phyloP scores from a whole-genome alignment of 2,888 invertebrate species.

The Ophion ellenae region DNA sequence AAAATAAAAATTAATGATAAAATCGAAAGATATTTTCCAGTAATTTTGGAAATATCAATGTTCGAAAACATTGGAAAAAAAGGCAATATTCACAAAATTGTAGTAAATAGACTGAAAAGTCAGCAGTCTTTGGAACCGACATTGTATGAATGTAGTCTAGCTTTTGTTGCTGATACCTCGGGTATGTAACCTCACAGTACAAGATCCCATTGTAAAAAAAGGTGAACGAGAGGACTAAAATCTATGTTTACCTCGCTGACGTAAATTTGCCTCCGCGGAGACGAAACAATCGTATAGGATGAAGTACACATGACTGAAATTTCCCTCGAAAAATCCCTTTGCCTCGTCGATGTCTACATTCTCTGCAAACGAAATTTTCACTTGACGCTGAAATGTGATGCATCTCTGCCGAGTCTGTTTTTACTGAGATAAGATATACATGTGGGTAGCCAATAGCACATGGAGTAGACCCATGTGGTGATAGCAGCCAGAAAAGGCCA shows the following conservation, averaged over 20 bases:
- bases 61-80: too few relatives aligned
- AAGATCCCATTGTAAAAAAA: too few relatives aligned
- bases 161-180: background rate
- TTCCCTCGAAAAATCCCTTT: constrained; percentile 96
- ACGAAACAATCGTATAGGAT: constrained; percentile 98
- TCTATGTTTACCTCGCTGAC: constrained; percentile 92
- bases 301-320: constrained; percentile 97
- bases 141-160: background rate
- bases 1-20: too few relatives aligned
- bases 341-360: constrained; percentile 95
- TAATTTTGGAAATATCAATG: too few relatives aligned
- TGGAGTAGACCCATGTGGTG: background rate
- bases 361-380: constrained; percentile 87
- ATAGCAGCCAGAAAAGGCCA: background rate
- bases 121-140: background rate
- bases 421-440: constrained; percentile 11
- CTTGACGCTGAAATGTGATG: constrained; percentile 1
- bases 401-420: background rate
- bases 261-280: constrained; percentile 94
- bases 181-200: background rate
- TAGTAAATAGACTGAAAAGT: too few relatives aligned
- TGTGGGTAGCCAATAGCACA: background rate
- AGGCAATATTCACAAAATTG: too few relatives aligned
- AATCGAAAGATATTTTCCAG: too few relatives aligned
- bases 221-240: background rate